A percentile compares a stretch with the other conserved stretches of the same genome.
Evolutionary conservation across 1,140 invertebrate genomes (phyloP).

Genomic region (Calycopis cecrops): DNA sequence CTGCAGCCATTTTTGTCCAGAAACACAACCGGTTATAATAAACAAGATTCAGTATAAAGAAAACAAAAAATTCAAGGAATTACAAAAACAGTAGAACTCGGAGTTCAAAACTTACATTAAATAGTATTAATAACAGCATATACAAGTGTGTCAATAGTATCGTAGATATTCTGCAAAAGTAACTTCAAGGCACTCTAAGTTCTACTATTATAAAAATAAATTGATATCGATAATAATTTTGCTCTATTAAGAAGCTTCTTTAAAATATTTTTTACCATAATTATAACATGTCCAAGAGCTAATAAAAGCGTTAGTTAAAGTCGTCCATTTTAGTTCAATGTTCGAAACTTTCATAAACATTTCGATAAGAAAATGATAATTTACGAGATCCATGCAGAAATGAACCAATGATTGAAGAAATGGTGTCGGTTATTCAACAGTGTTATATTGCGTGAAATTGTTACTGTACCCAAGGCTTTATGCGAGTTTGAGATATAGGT

Average conservation of each 20-base stretch:
- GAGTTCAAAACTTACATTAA: neutral
- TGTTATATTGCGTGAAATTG: constrained; percentile 57
- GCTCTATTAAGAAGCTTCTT: constrained; percentile 61
- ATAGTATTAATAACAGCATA: neutral
- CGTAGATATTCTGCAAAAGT: neutral
- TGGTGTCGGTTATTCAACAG: constrained; percentile 64
- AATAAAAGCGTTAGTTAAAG: constrained; percentile 64
- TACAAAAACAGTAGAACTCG: constrained; percentile 1
- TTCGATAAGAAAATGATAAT: constrained; percentile 32
- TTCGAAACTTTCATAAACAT: constrained; percentile 56
- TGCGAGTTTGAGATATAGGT: constrained; percentile 57
- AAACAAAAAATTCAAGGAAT: neutral
- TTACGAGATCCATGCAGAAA: constrained; percentile 70
- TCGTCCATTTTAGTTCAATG: constrained; percentile 39
- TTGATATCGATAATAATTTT: constrained; percentile 32
- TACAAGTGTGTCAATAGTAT: neutral
- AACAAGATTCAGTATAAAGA: neutral
- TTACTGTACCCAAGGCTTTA: constrained; percentile 65
- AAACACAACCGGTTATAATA: neutral
- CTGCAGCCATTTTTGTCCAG: constrained; percentile 13
- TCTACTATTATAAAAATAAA: constrained; percentile 35
- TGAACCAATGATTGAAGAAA: constrained; percentile 71
- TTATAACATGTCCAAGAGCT: constrained; percentile 65
- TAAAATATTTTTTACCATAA: constrained; percentile 56
- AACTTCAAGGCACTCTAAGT: constrained; percentile 27